Conservation (phyloP, 2,113 vertebrate genomes). For the Xiphophorus hellerii region DNA sequence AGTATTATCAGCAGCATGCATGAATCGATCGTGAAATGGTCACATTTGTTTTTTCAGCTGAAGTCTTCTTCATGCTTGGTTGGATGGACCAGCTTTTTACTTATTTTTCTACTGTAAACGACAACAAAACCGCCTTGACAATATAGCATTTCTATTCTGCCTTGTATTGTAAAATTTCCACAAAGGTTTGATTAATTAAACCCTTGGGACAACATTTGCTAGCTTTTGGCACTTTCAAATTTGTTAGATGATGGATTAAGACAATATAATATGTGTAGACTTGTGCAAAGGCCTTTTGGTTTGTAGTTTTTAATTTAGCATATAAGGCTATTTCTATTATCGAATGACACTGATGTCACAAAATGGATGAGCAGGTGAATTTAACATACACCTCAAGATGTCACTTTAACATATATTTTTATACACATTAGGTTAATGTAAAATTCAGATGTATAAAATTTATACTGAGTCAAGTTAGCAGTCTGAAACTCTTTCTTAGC, state of each 20-base stretch:
- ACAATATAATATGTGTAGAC: background rate
- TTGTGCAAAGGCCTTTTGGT: background rate
- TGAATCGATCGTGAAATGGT: background rate
- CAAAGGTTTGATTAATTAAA: background rate
- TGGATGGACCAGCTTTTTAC: background rate
- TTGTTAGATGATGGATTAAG: background rate
- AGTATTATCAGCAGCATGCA: background rate
- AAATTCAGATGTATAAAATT: background rate
- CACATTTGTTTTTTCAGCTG: background rate
- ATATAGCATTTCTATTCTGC: background rate
- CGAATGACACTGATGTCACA: background rate
- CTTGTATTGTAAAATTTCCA: background rate
- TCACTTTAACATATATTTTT: constrained; percentile 12
- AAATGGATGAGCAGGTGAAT: background rate
- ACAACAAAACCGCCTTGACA: background rate
- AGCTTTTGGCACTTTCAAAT: background rate
- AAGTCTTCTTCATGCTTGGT: background rate
- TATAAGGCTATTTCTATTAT: background rate
- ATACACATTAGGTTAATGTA: background rate
- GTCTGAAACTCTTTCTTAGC: background rate
- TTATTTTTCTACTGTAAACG: background rate
- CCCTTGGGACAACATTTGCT: too few species aligned
- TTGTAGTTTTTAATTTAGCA: background rate
- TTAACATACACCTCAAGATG: constrained; percentile 5
- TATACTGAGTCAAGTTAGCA: background rate